Evolutionary conservation across 2,113 vertebrate species (phyloP).

Genomic region (Myrmophylax atrothorax): DNA sequence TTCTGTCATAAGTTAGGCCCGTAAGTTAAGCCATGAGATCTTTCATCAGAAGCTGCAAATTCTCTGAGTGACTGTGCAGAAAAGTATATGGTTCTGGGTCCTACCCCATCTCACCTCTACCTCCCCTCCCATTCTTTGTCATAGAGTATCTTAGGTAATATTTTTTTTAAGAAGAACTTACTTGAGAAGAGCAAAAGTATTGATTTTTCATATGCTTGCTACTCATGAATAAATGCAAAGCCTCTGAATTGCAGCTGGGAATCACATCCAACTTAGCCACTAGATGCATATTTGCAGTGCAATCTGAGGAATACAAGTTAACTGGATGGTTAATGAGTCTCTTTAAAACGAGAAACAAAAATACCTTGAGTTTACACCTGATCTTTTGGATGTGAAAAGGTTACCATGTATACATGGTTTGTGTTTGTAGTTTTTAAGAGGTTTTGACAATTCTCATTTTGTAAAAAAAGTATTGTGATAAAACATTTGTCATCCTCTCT

Average conservation of each 20-base stretch:
- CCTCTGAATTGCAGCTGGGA: not conserved
- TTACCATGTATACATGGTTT: not conserved
- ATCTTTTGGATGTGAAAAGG: not conserved
- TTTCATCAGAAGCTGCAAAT: not conserved
- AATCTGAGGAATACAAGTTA: not conserved
- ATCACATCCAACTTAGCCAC: not conserved
- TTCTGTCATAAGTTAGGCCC: not conserved
- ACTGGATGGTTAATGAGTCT: not conserved
- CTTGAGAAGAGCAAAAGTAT: not conserved
- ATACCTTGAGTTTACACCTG: not conserved
- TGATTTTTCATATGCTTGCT: not conserved
- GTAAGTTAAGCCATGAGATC: not conserved
- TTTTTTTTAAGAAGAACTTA: not conserved
- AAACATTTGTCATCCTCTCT: not conserved
- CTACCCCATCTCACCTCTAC: not conserved
- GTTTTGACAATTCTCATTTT: not conserved
- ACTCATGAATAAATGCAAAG: not conserved
- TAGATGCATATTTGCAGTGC: not conserved
- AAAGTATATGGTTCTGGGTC: not conserved
- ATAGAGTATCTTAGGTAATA: not conserved
- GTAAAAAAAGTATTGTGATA: not conserved
- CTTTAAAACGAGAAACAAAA: not conserved
- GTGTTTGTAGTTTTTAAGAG: not conserved
- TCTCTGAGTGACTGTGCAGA: not conserved
- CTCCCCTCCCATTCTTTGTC: not conserved